Base-by-base conservation (phyloP, 2,113 vertebrate species). In the Trachemys scripta region DNA sequence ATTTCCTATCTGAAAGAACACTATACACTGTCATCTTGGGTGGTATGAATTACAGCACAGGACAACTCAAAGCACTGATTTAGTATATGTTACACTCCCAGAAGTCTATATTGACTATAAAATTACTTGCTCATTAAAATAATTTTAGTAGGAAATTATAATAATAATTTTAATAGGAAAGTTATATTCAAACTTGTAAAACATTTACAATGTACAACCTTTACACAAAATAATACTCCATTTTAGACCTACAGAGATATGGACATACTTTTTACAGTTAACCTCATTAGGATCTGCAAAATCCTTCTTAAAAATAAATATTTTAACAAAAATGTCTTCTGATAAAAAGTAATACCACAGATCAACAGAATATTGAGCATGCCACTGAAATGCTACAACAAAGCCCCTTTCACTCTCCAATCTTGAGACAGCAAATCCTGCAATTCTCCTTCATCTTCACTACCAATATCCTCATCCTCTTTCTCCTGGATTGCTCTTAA, bases 341-440 rank as follows among this genome's bases (percentile, higher is more conserved):
- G 86, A 91, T 69, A 84, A 35, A 5, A 54, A 84, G 92, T 78
- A 95, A 95, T 38, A 42, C 25, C 69, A 84, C 22, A 42, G 83
- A 59, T 85, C 53, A 59, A 82, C 31, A 88, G 42, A 47, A 0
- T 11, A 69, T 90, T 50, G 47, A 0, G 13, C 31, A 9, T 0
- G 27, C 25, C 84, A 89, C 87, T 88, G 50, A 92, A 96, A 87
- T n/a, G 53, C 98, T 98, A 99, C 42, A 99, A 97, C 80, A 99
- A 98, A 84, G 99, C 99, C 89, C 99, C 99, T 97, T 99, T 99
- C 65, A 99, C 99, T 88, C 99, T 98, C 99, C 99, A 99, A 98
- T 99, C 99, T 80, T 98, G 98, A 42, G 98, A 98, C 87, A 99
- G 96, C 90, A 99, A 98, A 85, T 99, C 98, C 95, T 99, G 98